phyloP scores from a whole-genome alignment of 2,797 vertebrate species.

The Muscicapa striata region DNA sequence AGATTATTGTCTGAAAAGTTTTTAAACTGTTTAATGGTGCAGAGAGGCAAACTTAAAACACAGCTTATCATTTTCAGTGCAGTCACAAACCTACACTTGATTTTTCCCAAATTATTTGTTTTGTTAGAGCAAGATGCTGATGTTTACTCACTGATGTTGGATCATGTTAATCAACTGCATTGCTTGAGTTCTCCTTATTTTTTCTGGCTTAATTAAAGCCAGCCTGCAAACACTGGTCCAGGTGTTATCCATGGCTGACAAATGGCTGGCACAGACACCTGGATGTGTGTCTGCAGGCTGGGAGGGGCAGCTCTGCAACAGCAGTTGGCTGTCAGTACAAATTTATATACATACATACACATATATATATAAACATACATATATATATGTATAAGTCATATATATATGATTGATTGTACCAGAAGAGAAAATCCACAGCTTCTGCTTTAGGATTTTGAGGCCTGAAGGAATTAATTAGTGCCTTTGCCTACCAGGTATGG shows the following conservation, averaged over 20 bases:
- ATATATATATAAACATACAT: rapidly evolving
- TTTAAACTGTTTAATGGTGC: not conserved
- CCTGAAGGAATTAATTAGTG: not conserved
- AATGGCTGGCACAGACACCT: not conserved
- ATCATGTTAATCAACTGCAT: not conserved
- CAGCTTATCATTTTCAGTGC: not conserved
- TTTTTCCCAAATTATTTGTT: not conserved
- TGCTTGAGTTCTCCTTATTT: not conserved
- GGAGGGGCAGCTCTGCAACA: not conserved
- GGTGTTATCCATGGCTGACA: not conserved
- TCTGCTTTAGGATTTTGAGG: not conserved
- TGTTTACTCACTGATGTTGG: not conserved
- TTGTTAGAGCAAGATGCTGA: not conserved
- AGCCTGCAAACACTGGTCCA: not conserved
- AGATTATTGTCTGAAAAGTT: not conserved
- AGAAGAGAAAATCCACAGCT: not conserved
- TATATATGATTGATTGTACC: not conserved
- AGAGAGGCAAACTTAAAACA: not conserved
- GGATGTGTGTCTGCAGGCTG: not conserved
- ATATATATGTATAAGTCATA: not conserved
- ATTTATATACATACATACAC: rapidly evolving
- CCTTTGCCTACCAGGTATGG: not conserved
- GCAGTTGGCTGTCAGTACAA: not conserved
- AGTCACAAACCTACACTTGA: not conserved
- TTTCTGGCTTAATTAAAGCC: conserved; percentile 16